Evolutionary conservation across 1,140 invertebrate genomes (phyloP), one percentile per base, ranked within the genome.

Genomic region (Pseudomyrmex dendroicus): DNA sequence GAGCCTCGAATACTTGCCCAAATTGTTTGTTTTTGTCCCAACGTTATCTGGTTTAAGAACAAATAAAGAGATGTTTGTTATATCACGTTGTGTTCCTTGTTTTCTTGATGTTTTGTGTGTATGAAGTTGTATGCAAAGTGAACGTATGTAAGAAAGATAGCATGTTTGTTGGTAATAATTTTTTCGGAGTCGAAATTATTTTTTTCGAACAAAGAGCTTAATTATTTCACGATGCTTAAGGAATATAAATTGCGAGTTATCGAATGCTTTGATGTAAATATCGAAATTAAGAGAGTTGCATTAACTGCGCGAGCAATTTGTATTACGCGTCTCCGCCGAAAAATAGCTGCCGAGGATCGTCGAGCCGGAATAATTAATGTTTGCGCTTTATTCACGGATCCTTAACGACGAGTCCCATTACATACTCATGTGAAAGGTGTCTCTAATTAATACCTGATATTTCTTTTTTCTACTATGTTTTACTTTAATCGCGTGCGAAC

Each of bases 401-500:
- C 61, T 82, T 73, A 73, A 82, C 46, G 57, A 82, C 50, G 44
- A 1, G 48, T 70, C 66, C 13, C 59, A 61, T 84, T 67, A 73
- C 54, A 82, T 52, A 46, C n/a, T 15, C 35, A 46, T 46, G 67
- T 50, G 56, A 74, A 25, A 73, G 68, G 62, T 68, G 56, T 50
- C 22, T 83, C 52, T 73, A 77, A 85, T 85, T 67, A 88, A 76
- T 77, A 70, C 59, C 15, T 59, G 70, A 10, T 72, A 68, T 63
- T 83, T 70, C 68, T 77, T 82, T 44, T 68, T 85, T 61, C 52
- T 61, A 56, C 12, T 20, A 63, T 8, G 48, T 22, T 3, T 25
- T 66, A 46, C 63, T 35, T 70, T 83, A 70, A 52, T 52, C 17
- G 62, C 61, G 50, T 82, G 61, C 54, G 80, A 83, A 84, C 76